Evolutionary conservation across 2,888 invertebrate species (phyloP).

Genomic region (Euclidia mi): DNA sequence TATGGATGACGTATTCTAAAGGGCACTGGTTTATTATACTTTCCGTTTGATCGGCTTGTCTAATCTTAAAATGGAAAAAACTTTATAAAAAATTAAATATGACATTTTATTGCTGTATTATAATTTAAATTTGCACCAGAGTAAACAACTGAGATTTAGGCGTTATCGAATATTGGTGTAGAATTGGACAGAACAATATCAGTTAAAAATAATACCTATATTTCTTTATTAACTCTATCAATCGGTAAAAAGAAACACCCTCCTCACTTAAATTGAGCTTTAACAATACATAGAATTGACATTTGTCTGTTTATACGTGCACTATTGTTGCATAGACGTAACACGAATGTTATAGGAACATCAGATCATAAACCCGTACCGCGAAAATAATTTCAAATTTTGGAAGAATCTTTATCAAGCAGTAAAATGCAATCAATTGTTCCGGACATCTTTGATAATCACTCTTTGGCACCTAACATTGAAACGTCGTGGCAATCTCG

Average conservation of each 20-base stretch:
- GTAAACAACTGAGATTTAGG: constrained; percentile 79
- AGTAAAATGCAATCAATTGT: constrained; percentile 80
- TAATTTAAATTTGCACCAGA: constrained; percentile 82
- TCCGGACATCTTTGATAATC: constrained; percentile 88
- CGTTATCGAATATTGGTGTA: constrained; percentile 75
- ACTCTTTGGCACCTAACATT: constrained; percentile 89
- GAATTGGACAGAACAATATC: constrained; percentile 83
- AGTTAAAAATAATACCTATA: constrained; percentile 78
- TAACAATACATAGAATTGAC: constrained; percentile 87
- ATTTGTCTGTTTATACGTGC: constrained; percentile 74
- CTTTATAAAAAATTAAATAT: constrained; percentile 84
- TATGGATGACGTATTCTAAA: constrained; percentile 88
- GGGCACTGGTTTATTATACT: constrained; percentile 89
- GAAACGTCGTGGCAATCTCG: constrained; percentile 74
- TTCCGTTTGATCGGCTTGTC: constrained; percentile 81
- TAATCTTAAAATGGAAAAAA: constrained; percentile 82
- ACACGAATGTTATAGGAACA: constrained; percentile 87
- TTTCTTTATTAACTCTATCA: constrained; percentile 70
- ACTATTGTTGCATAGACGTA: constrained; percentile 77
- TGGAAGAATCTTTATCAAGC: constrained; percentile 82
- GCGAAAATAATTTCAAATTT: constrained; percentile 84
- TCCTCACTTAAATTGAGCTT: constrained; percentile 87
- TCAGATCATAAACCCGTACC: constrained; percentile 89
- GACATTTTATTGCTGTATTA: constrained; percentile 84
- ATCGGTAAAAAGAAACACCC: constrained; percentile 82